phyloP scores from a whole-genome alignment of 1,140 invertebrate genomes.

The Sogatella furcifera region DNA sequence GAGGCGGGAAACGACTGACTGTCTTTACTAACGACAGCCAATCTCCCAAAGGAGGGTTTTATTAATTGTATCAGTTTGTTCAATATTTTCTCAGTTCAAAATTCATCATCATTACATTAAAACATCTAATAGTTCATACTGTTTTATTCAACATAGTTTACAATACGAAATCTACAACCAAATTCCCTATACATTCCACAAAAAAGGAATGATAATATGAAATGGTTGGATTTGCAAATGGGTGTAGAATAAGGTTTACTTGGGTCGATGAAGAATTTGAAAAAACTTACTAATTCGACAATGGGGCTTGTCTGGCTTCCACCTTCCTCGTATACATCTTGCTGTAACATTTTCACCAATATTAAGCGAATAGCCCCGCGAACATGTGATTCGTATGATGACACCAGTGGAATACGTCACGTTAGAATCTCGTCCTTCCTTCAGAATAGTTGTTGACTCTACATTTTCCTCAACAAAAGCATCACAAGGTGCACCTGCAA shows the following conservation, averaged over 20 bases:
- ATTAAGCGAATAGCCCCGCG: conserved; percentile 60
- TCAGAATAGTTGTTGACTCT: conserved; percentile 52
- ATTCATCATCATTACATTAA: no score
- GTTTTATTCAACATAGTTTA: no score
- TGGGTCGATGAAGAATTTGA: neutral
- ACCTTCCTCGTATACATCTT: conserved; percentile 62
- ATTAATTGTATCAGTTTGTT: no score
- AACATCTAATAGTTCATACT: no score
- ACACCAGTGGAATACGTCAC: conserved; percentile 35
- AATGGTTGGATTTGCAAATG: neutral
- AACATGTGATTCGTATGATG: conserved; percentile 38
- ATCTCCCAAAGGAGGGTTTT: no score
- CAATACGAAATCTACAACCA: no score
- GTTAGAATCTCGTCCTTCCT: conserved; percentile 49
- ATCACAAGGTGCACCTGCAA: conserved; percentile 36
- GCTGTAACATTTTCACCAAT: conserved; percentile 61
- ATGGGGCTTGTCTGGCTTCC: conserved; percentile 67
- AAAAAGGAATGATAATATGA: neutral
- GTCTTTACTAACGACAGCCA: no score
- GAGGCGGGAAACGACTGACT: no score
- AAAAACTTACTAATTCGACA: conserved; percentile 57
- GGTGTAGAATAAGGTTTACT: neutral
- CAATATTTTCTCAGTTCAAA: no score
- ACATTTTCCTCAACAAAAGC: conserved; percentile 48
- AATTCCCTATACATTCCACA: no score